Base-by-base conservation (phyloP, 2,113 vertebrate species). In the Labeo catla region DNA sequence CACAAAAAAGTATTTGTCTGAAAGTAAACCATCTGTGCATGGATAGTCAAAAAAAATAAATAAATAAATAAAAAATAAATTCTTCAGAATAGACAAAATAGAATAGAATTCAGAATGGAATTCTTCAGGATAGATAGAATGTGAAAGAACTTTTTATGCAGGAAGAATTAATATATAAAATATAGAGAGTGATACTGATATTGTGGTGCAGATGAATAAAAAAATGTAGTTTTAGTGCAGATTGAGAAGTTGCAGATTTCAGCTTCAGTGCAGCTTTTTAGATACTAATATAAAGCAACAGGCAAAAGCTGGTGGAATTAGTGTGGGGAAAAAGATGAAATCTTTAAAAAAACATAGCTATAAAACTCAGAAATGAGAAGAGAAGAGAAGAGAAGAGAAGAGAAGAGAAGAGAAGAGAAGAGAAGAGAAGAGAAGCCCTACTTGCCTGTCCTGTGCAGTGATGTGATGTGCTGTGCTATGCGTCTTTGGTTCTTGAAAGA, bases 401-500 rank as follows among this genome's bases (percentile, higher is more conserved):
- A 81, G 54, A 52, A 36, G 39, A 43, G 19, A 49, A 15, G 34
- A 59, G 34, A 68, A 66, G 21, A 59, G 28, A 49, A 57, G 19
- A 57, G 65, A 78, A 70, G n/a, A 76, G 72, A 77, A 78, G 47
- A 77, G 39, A 52, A 21, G 8, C 3, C 39, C 28, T 19, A 74
- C 87, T n/a, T 88, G 85, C 87, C 86, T 87, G 39, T 81, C 23
- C 76, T 47, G 50, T 34, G 23, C 19, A 45, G n/a, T 54, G 87
- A 34, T 63, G 73, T 54, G 34, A 23, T 65, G 57, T 28, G n/a
- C 34, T 39, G 28, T 57, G 65, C 8, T 82, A 36, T 70, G 81
- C 28, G 43, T 73, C 49, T 66, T 21, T 13, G 57, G 43, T 81
- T 12, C 52, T 59, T 77, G 86, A 83, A 15, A 28, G 65, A 54